phyloP scores from a whole-genome alignment of 2,888 invertebrate species.

The Carterocephalus palaemon region DNA sequence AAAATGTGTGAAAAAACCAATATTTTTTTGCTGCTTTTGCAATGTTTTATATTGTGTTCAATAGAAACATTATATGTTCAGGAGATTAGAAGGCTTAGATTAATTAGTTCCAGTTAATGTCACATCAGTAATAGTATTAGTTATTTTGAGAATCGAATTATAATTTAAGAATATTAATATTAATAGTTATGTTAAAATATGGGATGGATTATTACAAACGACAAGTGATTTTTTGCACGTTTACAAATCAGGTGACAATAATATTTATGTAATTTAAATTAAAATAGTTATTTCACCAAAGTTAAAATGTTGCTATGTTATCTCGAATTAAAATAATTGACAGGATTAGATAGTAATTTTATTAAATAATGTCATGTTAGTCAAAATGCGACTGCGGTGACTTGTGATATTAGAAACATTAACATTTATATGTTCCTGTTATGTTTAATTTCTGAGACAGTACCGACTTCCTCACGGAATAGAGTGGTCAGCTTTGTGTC shows the following conservation, averaged over 20 bases:
- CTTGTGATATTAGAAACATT: constrained; percentile 17
- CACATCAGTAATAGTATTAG: constrained; percentile 44
- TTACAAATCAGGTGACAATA: constrained; percentile 18
- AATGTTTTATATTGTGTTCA: constrained; percentile 3
- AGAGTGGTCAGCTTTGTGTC: no score
- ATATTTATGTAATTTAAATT: constrained; percentile 34
- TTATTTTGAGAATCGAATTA: constrained; percentile 40
- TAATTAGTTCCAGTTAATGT: constrained; percentile 14
- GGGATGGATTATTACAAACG: constrained; percentile 44
- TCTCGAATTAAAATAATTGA: constrained; percentile 26
- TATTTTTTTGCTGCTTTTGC: constrained; percentile 1
- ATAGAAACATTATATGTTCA: background rate
- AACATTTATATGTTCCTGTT: constrained; percentile 18
- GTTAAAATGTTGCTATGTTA: constrained; percentile 20
- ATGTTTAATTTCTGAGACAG: no score
- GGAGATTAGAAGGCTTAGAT: background rate
- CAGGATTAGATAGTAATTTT: constrained; percentile 25
- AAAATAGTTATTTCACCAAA: constrained; percentile 19
- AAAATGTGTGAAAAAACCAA: background rate
- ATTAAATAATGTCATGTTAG: constrained; percentile 28
- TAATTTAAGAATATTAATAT: constrained; percentile 47
- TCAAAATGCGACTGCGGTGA: constrained; percentile 14
- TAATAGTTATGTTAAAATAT: constrained; percentile 38
- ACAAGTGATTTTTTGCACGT: constrained; percentile 39
- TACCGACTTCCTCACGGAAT: no score